Base-by-base conservation (phyloP, 2,797 vertebrate species). In the Gila robusta region DNA sequence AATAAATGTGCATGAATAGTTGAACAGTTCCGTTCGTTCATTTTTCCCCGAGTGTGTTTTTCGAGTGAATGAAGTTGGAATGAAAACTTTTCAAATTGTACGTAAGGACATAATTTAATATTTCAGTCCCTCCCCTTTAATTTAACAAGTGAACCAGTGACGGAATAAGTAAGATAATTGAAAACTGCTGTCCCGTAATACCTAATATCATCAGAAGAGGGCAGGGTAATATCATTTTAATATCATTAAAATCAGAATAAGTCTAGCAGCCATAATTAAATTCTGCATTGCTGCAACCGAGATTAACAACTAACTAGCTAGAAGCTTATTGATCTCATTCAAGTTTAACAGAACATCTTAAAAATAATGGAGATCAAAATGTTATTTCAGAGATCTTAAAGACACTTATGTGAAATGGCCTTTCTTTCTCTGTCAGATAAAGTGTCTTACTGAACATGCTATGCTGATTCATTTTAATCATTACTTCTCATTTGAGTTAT, bases 121-220 rank as follows among this genome's bases (percentile, higher is more conserved):
- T 44, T 56, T 39, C 23, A 17, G 23, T 21, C 6, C 21, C 52
- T 47, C 59, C 7, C 23, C 37, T 14, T 12, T n/a, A 26, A 3
- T 54, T 70, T 7, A 37, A 7, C 44, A 69, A 81, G 64, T n/a
- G 28, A 6, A n/a, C 41, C 26, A 52, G 12, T 4, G 32, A 26
- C 28, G 0, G 28, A 17, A 21, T 16, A 79, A 39, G 12, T 39
- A 64, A 2, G 26, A 6, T 64, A 1, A 41, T 26, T 16, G 8
- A 59, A 26, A 79, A 41, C 10, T 14, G 39, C 26, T 64, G 9
- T 83, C 37, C n/a, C 12, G 41, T 76, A 80, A 74, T 85, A 56
- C 6, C 5, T 54, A 47, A 71, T 8, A 72, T 6, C 19, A 35
- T 64, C 88, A 81, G 71, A 56, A 79, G 88, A 78, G 35, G 77